Evolutionary conservation across 1,140 invertebrate genomes (phyloP), one percentile per base, ranked within the genome.

Genomic region (Listronotus oregonensis): DNA sequence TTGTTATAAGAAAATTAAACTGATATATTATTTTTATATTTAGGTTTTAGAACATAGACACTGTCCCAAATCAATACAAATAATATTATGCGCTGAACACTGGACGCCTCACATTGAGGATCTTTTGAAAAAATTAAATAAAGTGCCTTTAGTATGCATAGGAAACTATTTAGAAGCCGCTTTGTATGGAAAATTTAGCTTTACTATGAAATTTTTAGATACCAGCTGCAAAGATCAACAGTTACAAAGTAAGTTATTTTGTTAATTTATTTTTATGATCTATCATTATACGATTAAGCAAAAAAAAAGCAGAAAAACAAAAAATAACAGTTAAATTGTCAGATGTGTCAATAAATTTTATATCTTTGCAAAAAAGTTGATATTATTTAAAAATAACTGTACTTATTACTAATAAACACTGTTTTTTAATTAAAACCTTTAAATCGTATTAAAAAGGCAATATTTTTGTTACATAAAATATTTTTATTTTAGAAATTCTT

Each of bases 91-190:
- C 55, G 68, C 74, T 32, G 60, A 69, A 51, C 64, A 75, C 34
- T 77, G 76, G 76, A 71, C 68, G 8, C 11, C 31, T 12, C 18
- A 57, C 27, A 43, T 77, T 6, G 69, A 75, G 66, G 67, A 73
- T 37, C 43, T 77, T 18, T 40, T 70, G 0, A 70, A 70, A 34
- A 66, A 27, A 11, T 52, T 77, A 31, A 54, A 71, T 44, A 59
- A 62, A 54, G 47, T 61, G 14, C 76, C 76, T 12, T 9, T 75
- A 15, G 60, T 77, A 46, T 75, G 73, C 51, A 75, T 77, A 37
- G 67, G 66, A 18, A 67, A 69, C 60, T 58, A 72, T 69, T 68
- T 77, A 32, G 72, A 77, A 64, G 70, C 73, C 6, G 70, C 76
- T 11, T 43, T 76, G 3, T 77, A 77, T 71, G 74, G 69, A 2